These are phyloP conservation scores for Neoitamus cyanurus DNA, from an alignment of 2,888 invertebrate genomes.

Conservation along the genomic window DNA sequence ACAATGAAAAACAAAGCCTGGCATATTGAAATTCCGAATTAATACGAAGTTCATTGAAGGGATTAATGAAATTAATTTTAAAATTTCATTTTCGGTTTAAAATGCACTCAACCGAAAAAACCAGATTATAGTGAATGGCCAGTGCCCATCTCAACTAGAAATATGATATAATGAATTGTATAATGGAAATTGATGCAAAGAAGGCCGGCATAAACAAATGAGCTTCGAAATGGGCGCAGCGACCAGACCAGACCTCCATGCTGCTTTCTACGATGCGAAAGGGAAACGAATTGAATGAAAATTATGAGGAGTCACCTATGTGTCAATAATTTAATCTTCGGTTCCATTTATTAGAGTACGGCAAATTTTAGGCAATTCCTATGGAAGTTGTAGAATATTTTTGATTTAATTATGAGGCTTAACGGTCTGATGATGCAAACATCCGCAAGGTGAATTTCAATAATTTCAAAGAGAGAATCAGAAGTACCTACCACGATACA, in stretches of 20 bases:
- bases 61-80: slow-evolving; percentile 26
- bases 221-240: not conserved
- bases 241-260: not conserved
- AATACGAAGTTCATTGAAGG: not conserved
- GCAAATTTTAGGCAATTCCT: not conserved
- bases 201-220: slow-evolving; percentile 2
- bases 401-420: not conserved
- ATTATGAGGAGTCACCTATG: not conserved
- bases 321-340: not conserved
- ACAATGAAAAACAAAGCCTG: not conserved
- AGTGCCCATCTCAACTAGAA: not conserved
- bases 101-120: not conserved
- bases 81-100: slow-evolving; percentile 17
- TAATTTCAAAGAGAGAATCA: not conserved
- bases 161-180: slow-evolving; percentile 21
- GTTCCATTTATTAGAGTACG: no score
- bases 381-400: not conserved
- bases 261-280: not conserved
- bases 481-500: not conserved
- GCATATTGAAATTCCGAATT: not conserved
- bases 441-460: not conserved
- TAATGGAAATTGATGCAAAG: not conserved
- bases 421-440: not conserved
- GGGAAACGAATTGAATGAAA: not conserved
- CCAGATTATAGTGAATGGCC: not conserved